Conservation (phyloP, 2,113 vertebrate species). For the Rhinolophus sinicus region DNA sequence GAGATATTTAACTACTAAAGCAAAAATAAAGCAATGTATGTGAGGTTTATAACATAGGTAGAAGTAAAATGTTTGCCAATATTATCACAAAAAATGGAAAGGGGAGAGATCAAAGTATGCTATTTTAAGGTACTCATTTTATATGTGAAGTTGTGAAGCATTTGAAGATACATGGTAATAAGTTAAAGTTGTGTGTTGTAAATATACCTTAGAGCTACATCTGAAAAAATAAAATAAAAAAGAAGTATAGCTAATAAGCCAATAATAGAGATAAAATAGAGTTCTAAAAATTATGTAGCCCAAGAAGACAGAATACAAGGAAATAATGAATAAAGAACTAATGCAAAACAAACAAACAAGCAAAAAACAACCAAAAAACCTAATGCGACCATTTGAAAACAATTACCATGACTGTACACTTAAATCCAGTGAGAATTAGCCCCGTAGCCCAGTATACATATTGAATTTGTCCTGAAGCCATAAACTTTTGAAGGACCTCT, state of each 20-base stretch:
- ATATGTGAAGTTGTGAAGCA: neutral
- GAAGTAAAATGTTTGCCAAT: neutral
- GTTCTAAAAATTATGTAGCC: neutral
- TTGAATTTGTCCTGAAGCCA: neutral
- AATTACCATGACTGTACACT: neutral
- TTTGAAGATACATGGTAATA: neutral
- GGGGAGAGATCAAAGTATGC: neutral
- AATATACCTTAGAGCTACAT: neutral
- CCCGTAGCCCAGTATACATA: neutral
- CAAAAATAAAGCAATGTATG: neutral
- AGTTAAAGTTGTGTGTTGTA: neutral
- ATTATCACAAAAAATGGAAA: neutral
- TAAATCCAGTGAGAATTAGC: neutral
- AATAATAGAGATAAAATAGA: neutral
- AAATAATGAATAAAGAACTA: neutral
- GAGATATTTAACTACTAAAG: neutral
- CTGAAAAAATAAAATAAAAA: neutral
- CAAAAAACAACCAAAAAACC: too few species aligned
- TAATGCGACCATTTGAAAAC: neutral
- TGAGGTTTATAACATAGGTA: neutral
- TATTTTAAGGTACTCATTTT: neutral
- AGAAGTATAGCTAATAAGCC: neutral
- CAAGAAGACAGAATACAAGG: neutral
- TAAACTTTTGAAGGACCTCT: neutral
- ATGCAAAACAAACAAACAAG: too few species aligned